Conservation (phyloP, 2,888 invertebrate genomes). For the Cephus rjabovi region DNA sequence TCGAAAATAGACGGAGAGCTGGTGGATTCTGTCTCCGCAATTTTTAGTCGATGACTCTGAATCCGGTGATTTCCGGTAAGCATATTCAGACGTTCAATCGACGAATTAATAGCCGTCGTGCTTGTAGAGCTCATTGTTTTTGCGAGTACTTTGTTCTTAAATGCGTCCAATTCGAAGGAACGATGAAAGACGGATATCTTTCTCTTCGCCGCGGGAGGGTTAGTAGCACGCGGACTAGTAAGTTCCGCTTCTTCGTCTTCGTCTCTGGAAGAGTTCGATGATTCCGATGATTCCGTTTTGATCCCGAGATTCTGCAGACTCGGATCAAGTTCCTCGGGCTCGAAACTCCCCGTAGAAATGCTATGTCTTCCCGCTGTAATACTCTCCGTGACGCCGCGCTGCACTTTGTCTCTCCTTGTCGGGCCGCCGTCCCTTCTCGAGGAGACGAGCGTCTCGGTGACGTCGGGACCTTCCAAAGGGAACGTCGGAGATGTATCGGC, state of each 20-base stretch:
- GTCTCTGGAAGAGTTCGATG: neutral
- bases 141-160: neutral
- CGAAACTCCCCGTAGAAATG: neutral
- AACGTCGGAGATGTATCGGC: constrained; percentile 3
- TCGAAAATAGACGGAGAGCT: neutral
- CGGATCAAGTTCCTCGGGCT: neutral
- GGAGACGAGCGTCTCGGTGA: neutral
- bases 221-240: neutral
- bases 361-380: neutral
- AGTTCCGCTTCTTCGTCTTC: neutral
- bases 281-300: neutral
- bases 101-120: neutral
- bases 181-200: constrained; percentile 54
- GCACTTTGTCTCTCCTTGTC: too few relatives aligned
- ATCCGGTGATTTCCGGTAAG: neutral
- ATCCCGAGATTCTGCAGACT: neutral
- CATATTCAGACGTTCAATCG: neutral
- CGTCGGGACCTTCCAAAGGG: constrained; percentile 9
- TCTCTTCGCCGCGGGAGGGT: constrained; percentile 31
- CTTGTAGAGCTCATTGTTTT: neutral
- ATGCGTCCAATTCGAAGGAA: constrained; percentile 47
- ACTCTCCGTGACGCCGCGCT: neutral
- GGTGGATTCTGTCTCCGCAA: neutral
- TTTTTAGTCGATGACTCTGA: neutral
- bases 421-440: neutral